These are phyloP conservation scores for Tychaedon coryphoeus DNA, from an alignment of 2,113 vertebrate genomes.

Conservation along the genomic window DNA sequence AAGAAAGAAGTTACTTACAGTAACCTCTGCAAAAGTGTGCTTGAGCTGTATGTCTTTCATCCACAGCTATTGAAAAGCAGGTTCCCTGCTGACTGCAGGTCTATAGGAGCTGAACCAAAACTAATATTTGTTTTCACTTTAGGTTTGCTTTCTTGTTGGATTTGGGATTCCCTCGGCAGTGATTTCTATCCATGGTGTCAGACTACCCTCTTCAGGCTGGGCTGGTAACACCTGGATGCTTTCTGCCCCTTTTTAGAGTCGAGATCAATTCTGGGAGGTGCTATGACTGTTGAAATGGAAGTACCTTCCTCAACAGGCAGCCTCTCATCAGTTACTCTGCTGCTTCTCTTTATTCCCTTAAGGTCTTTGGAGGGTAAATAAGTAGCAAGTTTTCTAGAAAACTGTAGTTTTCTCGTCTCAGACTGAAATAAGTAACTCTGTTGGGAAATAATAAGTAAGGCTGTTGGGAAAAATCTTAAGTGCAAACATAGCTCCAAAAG, in stretches of 20 bases:
- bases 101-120: neutral
- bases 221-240: neutral
- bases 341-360: neutral
- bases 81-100: neutral
- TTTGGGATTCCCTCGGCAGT: neutral
- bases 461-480: neutral
- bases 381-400: neutral
- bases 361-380: neutral
- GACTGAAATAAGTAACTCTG: neutral
- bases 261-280: neutral
- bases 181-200: neutral
- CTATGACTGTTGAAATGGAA: neutral
- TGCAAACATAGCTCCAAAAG: neutral
- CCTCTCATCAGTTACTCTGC: neutral
- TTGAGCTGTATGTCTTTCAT: accelerated
- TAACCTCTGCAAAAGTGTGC: neutral
- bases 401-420: neutral
- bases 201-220: constrained; percentile 15
- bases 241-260: neutral
- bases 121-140: neutral
- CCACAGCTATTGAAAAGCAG: neutral
- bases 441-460: too few species aligned
- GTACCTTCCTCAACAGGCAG: neutral
- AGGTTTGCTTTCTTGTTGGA: neutral
- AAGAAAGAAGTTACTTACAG: neutral